Conservation (phyloP, 1,140 invertebrate species). For the Sarcophaga peregrina region DNA sequence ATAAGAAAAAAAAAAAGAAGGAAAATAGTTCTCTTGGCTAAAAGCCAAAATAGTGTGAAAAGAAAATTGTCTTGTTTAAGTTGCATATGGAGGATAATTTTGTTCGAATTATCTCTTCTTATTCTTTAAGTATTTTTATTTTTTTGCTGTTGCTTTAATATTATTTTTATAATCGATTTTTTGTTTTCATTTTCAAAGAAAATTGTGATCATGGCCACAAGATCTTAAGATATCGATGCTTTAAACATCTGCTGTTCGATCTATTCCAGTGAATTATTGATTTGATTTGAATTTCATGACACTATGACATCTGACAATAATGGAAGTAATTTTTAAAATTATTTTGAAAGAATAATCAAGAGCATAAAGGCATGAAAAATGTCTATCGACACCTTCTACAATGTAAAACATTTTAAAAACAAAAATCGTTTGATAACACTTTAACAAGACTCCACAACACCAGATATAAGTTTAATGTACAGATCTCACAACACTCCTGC, state of each 20-base stretch:
- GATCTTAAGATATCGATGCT: not conserved
- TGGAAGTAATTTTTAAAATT: too few relatives aligned
- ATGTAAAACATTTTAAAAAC: too few relatives aligned
- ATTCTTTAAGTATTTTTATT: conserved; percentile 3
- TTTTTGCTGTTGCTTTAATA: not conserved
- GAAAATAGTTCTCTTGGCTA: conserved; percentile 10
- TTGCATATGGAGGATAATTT: not conserved
- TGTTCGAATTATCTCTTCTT: not conserved
- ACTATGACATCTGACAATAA: too few relatives aligned
- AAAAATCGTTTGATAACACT: too few relatives aligned
- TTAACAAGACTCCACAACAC: too few relatives aligned
- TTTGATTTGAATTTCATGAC: too few relatives aligned
- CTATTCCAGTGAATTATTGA: not conserved
- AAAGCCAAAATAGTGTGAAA: conserved; percentile 3
- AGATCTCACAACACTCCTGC: too few relatives aligned
- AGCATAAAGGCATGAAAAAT: too few relatives aligned
- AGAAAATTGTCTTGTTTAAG: not conserved
- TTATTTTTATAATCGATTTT: not conserved
- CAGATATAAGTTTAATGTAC: too few relatives aligned
- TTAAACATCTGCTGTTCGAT: conserved; percentile 9
- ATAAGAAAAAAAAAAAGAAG: too few relatives aligned
- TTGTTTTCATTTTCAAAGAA: not conserved
- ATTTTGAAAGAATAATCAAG: too few relatives aligned
- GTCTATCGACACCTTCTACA: too few relatives aligned
- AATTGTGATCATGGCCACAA: not conserved